phyloP scores from a whole-genome alignment of 2,113 vertebrate genomes.

The Oncorhynchus nerka region DNA sequence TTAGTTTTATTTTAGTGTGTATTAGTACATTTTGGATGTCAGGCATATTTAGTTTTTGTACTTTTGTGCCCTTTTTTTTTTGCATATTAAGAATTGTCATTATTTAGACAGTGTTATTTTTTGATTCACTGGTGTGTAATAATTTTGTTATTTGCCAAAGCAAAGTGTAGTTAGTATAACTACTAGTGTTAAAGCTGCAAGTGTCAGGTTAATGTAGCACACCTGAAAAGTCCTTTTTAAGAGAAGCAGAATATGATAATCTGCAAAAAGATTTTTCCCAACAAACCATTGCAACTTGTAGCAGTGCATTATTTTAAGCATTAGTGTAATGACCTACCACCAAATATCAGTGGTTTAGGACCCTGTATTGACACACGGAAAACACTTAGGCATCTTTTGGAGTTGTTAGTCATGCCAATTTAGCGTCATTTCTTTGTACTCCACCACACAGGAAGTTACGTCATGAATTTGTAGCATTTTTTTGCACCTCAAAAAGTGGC shows the following conservation, averaged over 20 bases:
- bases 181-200: slow-evolving; percentile 29
- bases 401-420: too few species aligned
- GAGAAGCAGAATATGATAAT: not conserved
- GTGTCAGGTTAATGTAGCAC: slow-evolving; percentile 31
- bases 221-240: slow-evolving; percentile 1
- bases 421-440: not conserved
- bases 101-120: not conserved
- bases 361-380: too few species aligned
- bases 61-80: not conserved
- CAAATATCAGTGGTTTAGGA: too few species aligned
- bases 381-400: too few species aligned
- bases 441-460: not conserved
- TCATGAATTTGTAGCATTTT: slow-evolving; percentile 12
- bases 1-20: not conserved
- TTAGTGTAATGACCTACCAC: too few species aligned
- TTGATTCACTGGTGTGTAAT: not conserved
- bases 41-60: not conserved
- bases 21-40: not conserved
- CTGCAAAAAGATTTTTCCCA: not conserved
- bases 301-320: not conserved
- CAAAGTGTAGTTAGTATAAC: not conserved
- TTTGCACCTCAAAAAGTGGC: slow-evolving; percentile 6
- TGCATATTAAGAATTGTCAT: not conserved
- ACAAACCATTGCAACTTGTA: slow-evolving; percentile 7
- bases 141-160: not conserved